phyloP scores from a whole-genome alignment of 2,797 vertebrate species.

The Melanitta fusca region DNA sequence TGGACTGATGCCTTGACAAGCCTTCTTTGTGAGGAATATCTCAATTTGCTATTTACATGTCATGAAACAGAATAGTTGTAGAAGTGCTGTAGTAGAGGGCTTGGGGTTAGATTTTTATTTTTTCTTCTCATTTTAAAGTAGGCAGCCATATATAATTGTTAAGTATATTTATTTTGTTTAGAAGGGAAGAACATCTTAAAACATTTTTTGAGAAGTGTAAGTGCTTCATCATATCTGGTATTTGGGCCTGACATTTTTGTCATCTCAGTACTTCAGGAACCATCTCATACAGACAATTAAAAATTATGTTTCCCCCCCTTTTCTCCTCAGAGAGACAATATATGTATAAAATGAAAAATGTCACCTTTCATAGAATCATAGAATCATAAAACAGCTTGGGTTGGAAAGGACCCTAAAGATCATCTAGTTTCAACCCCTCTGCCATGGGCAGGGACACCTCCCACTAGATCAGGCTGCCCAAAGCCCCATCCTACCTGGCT shows the following conservation, averaged over 20 bases:
- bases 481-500: too few species aligned
- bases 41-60: not conserved
- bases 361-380: not conserved
- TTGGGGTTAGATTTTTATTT: not conserved
- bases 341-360: not conserved
- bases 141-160: not conserved
- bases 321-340: not conserved
- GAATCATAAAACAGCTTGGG: too few species aligned
- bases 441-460: too few species aligned
- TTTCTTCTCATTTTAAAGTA: not conserved
- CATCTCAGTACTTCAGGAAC: not conserved
- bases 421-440: too few species aligned
- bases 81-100: not conserved
- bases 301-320: accelerated
- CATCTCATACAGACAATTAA: not conserved
- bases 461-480: too few species aligned
- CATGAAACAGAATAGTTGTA: not conserved
- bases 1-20: not conserved
- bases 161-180: not conserved
- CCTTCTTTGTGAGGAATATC: not conserved
- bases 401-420: too few species aligned
- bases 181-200: not conserved
- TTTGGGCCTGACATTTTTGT: not conserved
- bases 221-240: not conserved
- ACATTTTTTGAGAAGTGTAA: not conserved